phyloP scores from a whole-genome alignment of 1,140 invertebrate species.

The Atta cephalotes region DNA sequence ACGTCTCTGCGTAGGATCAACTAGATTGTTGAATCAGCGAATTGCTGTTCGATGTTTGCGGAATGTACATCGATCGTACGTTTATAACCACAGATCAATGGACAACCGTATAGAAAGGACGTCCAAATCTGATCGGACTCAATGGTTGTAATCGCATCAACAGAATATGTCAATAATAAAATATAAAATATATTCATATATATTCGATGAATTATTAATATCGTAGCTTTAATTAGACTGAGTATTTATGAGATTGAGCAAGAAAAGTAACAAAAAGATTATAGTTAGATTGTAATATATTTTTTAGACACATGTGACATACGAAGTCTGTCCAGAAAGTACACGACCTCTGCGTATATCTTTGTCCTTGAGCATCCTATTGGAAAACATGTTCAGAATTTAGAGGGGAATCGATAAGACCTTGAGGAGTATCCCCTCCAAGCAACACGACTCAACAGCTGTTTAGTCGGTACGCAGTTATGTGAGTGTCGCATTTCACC shows the following conservation, averaged over 20 bases:
- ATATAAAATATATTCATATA: neutral
- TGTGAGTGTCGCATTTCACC: too few relatives aligned
- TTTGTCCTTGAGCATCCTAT: too few relatives aligned
- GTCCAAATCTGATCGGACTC: constrained; percentile 2
- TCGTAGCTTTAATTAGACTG: neutral
- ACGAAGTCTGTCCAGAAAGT: too few relatives aligned
- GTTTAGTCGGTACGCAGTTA: too few relatives aligned
- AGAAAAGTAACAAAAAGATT: neutral
- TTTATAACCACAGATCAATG: constrained; percentile 57
- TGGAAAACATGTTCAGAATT: too few relatives aligned
- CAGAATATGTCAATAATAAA: constrained; percentile 11
- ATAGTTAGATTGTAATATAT: too few relatives aligned
- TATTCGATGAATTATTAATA: constrained; percentile 3
- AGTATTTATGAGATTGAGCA: neutral
- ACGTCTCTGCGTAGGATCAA: constrained; percentile 60
- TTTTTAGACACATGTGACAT: too few relatives aligned
- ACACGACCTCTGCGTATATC: too few relatives aligned
- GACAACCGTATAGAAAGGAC: neutral
- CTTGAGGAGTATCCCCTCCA: too few relatives aligned
- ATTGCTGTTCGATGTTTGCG: constrained; percentile 56
- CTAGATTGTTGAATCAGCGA: constrained; percentile 37
- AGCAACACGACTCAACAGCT: too few relatives aligned
- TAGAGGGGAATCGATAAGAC: too few relatives aligned
- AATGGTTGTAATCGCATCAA: neutral
- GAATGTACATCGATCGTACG: constrained; percentile 41